Percentiles rank a stretch among this genome's conserved stretches.
These are phyloP conservation scores for Cotesia congregata DNA, from an alignment of 2,888 invertebrate species.

Conservation along the genomic window DNA sequence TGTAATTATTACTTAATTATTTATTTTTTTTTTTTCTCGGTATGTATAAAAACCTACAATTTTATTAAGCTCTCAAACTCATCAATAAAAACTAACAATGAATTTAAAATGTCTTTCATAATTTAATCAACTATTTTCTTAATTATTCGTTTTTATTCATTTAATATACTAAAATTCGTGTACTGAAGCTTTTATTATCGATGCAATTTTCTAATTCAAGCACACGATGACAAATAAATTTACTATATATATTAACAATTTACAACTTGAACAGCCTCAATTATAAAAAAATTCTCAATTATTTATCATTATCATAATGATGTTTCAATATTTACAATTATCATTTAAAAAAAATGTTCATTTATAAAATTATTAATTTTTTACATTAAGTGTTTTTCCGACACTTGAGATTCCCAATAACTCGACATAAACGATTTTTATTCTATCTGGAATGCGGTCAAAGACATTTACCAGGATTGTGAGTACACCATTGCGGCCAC, in stretches of 20 bases:
- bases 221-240: slow-evolving; percentile 20
- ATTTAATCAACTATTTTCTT: slow-evolving; percentile 15
- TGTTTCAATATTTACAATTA: slow-evolving; percentile 11
- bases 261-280: slow-evolving; percentile 1
- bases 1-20: slow-evolving; percentile 41
- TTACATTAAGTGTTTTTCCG: not conserved
- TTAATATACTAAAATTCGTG: slow-evolving; percentile 7
- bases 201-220: slow-evolving; percentile 10
- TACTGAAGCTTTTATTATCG: slow-evolving; percentile 3
- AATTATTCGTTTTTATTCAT: not conserved
- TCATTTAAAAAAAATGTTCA: slow-evolving; percentile 9
- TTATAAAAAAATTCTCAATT: slow-evolving; percentile 11
- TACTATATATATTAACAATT: slow-evolving; percentile 16
- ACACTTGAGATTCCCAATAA: slow-evolving; percentile 4
- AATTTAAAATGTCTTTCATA: not conserved
- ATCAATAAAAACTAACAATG: not conserved
- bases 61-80: not conserved
- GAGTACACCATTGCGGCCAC: slow-evolving; percentile 84
- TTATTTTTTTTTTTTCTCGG: not conserved
- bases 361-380: slow-evolving; percentile 4
- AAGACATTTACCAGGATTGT: slow-evolving; percentile 83
- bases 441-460: slow-evolving; percentile 56
- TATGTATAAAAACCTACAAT: not conserved
- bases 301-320: slow-evolving; percentile 8
- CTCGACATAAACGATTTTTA: not conserved